Conservation (phyloP, 2,888 invertebrate species). For the Meiosimyza platycephala region DNA sequence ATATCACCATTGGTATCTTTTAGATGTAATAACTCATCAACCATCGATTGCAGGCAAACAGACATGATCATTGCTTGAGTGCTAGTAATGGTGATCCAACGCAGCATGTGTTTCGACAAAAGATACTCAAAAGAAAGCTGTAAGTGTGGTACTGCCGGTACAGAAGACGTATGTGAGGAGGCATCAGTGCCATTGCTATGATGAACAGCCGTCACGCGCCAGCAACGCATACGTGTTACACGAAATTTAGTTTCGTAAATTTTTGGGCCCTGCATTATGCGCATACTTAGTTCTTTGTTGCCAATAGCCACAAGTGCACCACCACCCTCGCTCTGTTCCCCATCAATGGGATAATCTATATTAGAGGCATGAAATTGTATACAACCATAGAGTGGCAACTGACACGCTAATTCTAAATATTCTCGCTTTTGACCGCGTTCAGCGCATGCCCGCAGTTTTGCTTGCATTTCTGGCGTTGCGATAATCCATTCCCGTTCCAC, state of each 20-base stretch:
- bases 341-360: conserved; percentile 78
- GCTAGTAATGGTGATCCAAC: conserved; percentile 93
- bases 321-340: conserved; percentile 67
- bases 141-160: conserved; percentile 63
- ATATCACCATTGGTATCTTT: conserved; percentile 35
- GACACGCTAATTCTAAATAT: conserved; percentile 87
- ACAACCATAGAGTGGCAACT: conserved; percentile 89
- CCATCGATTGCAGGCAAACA: conserved; percentile 94
- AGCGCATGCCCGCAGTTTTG: conserved; percentile 78
- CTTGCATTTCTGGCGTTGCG: conserved; percentile 75
- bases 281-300: conserved; percentile 84
- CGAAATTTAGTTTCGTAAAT: conserved; percentile 88
- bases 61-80: conserved; percentile 96
- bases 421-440: conserved; percentile 84
- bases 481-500: conserved; percentile 88
- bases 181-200: conserved; percentile 48
- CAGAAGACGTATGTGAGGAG: conserved; percentile 24
- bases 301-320: conserved; percentile 85
- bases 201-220: conserved; percentile 92
- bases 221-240: conserved; percentile 96
- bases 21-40: conserved; percentile 80
- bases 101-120: conserved; percentile 88
- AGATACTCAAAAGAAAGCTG: conserved; percentile 96
- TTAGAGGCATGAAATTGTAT: conserved; percentile 81
- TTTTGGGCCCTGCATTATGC: conserved; percentile 71